phyloP scores from a whole-genome alignment of 2,113 vertebrate species.

The Pomatorhinus ruficollis region DNA sequence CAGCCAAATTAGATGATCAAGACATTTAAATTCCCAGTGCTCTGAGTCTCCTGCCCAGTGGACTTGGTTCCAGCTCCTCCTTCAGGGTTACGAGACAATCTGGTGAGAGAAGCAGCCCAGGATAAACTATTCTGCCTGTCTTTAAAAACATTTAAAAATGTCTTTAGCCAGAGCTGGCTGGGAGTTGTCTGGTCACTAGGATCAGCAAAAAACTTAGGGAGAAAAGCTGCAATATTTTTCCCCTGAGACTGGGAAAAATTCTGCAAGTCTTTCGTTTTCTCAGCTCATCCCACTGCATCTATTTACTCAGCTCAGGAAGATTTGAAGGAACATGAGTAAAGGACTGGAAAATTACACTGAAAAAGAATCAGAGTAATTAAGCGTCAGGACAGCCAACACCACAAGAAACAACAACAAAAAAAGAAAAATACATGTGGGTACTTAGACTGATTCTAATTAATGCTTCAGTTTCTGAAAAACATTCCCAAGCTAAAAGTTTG shows the following conservation, averaged over 20 bases:
- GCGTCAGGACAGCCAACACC: background rate
- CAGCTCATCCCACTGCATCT: conserved; percentile 1
- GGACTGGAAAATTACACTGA: background rate
- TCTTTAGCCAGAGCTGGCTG: background rate
- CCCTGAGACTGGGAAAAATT: background rate
- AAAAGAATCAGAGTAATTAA: conserved; percentile 2
- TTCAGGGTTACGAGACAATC: background rate
- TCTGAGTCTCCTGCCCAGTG: background rate
- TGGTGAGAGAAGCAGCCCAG: background rate
- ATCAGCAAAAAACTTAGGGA: background rate
- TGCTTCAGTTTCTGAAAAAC: background rate
- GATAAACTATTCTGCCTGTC: background rate
- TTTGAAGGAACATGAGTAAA: background rate
- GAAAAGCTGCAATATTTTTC: background rate
- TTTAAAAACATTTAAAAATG: background rate
- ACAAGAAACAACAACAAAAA: background rate
- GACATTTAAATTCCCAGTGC: background rate
- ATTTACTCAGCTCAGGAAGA: background rate
- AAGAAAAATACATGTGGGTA: background rate
- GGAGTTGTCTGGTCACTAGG: background rate
- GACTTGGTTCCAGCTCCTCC: background rate
- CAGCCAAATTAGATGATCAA: background rate
- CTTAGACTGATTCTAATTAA: background rate
- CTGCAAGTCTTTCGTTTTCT: background rate
- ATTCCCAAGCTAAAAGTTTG: background rate